phyloP scores from a whole-genome alignment of 2,113 vertebrate genomes.

The Microtus pennsylvanicus region DNA sequence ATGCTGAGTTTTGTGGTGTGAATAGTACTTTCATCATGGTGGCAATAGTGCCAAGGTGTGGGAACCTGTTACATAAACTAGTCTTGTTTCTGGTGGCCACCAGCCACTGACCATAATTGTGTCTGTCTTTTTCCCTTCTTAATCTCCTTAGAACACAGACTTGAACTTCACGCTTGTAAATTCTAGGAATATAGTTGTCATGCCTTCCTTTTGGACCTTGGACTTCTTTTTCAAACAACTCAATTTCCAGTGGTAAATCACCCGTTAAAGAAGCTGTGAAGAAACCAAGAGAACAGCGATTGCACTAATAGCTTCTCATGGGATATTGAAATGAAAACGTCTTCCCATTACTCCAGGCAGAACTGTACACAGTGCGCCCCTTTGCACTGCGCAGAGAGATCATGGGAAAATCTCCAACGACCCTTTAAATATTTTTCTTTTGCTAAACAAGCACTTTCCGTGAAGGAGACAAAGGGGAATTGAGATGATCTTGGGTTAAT shows the following conservation, averaged over 20 bases:
- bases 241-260: conserved; percentile 75
- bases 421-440: conserved; percentile 67
- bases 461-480: conserved; percentile 55
- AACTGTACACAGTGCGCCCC: not conserved
- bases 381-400: not conserved
- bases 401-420: not conserved
- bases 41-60: not conserved
- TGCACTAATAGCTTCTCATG: conserved; percentile 72
- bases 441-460: conserved; percentile 68
- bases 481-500: conserved; percentile 65
- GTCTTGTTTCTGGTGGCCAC: not conserved
- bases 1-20: not conserved
- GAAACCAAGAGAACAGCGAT: conserved; percentile 67
- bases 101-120: not conserved
- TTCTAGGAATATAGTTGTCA: conserved; percentile 47
- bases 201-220: conserved; percentile 48
- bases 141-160: not conserved
- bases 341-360: conserved; percentile 56
- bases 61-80: not conserved
- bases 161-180: conserved; percentile 33
- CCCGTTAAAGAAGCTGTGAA: conserved; percentile 70
- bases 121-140: not conserved
- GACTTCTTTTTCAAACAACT: conserved; percentile 70
- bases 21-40: not conserved
- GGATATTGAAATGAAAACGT: conserved; percentile 67